Evolutionary conservation across 37 sponge, comb jelly and placozoan species (phyloP), one percentile per base, ranked within the genome.

Genomic region (Corticium candelabrum): DNA sequence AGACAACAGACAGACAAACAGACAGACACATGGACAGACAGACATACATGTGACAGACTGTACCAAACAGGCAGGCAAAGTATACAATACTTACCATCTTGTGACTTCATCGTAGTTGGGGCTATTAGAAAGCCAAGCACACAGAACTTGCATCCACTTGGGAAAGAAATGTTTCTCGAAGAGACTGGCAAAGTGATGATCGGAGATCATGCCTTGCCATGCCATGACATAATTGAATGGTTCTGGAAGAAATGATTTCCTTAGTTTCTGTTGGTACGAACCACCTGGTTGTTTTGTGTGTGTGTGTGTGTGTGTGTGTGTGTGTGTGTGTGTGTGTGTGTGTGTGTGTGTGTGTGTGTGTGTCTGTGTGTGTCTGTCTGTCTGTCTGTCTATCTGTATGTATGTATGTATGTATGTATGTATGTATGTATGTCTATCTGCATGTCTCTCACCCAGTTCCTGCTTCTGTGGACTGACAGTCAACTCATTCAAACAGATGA

Each of bases 51-150:
- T n/a, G n/a, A n/a, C n/a, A n/a, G n/a, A n/a, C n/a, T n/a, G n/a
- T n/a, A n/a, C n/a, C n/a, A n/a, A n/a, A n/a, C n/a, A n/a, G n/a
- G n/a, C n/a, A n/a, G n/a, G 36, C 39, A 37, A 29, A 41, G 40
- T 38, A 21, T 3, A 15, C 38, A 5, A 36, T 2, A 2, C 82
- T 68, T 79, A 93, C 99, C 99, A 99, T 68, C 82, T 84, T 0
- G 87, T 90, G 33, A 99, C 87, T 81, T 99, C 99, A 38, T 94
- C 81, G 80, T 83, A 99, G 76, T 95, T 89, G 36, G 96, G 90
- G 57, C 37, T 80, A 62, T 78, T 85, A 29, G 82, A 37, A 15
- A 95, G 68, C 96, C 96, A 95, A 2, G 76, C 69, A 4, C 40
- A 79, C 32, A 94, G 85, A n/a, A 94, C 93, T 69, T 67, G 67